Evolutionary conservation across 2,888 invertebrate species (phyloP).

Genomic region (Netelia fuscicornis): DNA sequence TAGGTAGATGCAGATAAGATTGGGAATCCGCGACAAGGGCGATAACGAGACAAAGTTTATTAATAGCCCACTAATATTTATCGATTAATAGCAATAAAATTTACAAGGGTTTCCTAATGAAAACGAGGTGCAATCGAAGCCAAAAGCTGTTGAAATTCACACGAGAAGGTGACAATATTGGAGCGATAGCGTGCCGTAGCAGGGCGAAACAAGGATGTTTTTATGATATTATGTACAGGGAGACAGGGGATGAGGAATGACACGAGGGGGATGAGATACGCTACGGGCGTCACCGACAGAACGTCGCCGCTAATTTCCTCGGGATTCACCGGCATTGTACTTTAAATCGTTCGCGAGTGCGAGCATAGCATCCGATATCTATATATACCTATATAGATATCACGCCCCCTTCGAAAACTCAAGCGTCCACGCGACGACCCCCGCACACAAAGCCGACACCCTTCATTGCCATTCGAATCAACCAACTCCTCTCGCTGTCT

Average conservation of each 20-base stretch:
- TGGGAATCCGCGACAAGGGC: too few species aligned
- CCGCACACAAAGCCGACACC: conserved; percentile 66
- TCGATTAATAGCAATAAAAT: neutral
- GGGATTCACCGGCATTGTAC: conserved; percentile 83
- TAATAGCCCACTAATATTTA: neutral
- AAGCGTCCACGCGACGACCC: conserved; percentile 65
- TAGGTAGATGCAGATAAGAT: too few species aligned
- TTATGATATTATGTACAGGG: neutral
- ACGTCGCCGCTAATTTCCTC: conserved; percentile 83
- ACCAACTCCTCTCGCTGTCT: conserved; percentile 42
- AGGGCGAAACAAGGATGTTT: neutral
- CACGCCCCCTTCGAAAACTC: conserved; percentile 65
- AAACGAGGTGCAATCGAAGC: neutral
- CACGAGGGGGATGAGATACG: conserved; percentile 70
- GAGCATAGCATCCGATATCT: conserved; percentile 8
- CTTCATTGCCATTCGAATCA: conserved; percentile 75
- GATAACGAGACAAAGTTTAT: too few species aligned
- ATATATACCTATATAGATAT: conserved; percentile 27
- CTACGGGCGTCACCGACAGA: conserved; percentile 82
- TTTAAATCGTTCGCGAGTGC: conserved; percentile 78
- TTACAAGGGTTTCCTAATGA: neutral
- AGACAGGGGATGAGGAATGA: neutral
- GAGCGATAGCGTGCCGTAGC: neutral
- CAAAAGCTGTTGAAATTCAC: neutral
- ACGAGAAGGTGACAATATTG: neutral